phyloP scores from a whole-genome alignment of 1,140 invertebrate species.

The Drosophila orena region DNA sequence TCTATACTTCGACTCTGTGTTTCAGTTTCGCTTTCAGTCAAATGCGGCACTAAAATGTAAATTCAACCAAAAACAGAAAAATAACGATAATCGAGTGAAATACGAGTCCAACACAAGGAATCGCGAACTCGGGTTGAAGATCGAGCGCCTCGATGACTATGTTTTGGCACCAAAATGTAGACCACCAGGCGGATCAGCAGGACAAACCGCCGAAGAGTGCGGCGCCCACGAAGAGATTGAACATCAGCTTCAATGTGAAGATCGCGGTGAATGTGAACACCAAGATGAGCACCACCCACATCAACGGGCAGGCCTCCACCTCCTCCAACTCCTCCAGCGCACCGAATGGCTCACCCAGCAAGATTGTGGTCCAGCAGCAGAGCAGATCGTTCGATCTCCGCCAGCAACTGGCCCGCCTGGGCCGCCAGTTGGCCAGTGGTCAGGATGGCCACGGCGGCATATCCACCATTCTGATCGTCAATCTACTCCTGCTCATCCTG shows the following conservation, averaged over 20 bases:
- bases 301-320: slow-evolving; percentile 19
- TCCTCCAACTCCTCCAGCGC: too few relatives aligned
- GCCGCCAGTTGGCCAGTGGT: slow-evolving; percentile 36
- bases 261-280: slow-evolving; percentile 75
- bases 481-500: slow-evolving; percentile 56
- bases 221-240: slow-evolving; percentile 39
- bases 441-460: slow-evolving; percentile 46
- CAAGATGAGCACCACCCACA: slow-evolving; percentile 53
- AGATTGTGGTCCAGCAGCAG: slow-evolving; percentile 20
- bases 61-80: slow-evolving; percentile 16
- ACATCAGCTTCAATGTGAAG: slow-evolving; percentile 74
- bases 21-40: slow-evolving; percentile 39
- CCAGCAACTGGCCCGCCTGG: slow-evolving; percentile 41
- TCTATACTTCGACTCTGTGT: not conserved
- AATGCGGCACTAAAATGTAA: slow-evolving; percentile 67
- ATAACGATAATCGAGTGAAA: slow-evolving; percentile 37
- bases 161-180: slow-evolving; percentile 67
- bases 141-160: slow-evolving; percentile 53
- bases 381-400: slow-evolving; percentile 29
- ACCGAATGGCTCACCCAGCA: not conserved
- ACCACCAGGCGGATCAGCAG: slow-evolving; percentile 25
- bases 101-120: slow-evolving; percentile 10
- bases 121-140: slow-evolving; percentile 30
- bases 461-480: slow-evolving; percentile 55
- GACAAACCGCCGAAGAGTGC: slow-evolving; percentile 8